Conservation (phyloP, 2,797 vertebrate species). For the Onychomys torridus region DNA sequence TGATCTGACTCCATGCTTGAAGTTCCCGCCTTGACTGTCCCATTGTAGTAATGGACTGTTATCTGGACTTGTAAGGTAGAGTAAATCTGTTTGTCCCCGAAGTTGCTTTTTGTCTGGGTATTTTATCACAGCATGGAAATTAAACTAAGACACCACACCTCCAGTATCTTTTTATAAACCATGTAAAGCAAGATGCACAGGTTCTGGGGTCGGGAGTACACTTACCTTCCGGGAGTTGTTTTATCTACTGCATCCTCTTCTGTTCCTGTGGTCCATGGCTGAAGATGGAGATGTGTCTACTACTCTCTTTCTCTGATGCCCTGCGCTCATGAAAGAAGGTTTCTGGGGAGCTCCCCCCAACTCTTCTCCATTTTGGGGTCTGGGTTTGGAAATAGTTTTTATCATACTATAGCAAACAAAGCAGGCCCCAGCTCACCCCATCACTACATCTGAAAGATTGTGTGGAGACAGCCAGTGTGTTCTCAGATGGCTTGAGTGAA, state of each 20-base stretch:
- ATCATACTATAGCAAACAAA: neutral
- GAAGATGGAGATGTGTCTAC: too few relatives aligned
- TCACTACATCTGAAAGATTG: too few relatives aligned
- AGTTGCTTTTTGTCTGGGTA: neutral
- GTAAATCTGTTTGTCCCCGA: neutral
- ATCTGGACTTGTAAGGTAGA: neutral
- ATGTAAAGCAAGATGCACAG: neutral
- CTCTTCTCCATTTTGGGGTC: neutral
- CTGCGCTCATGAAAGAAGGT: rapidly evolving
- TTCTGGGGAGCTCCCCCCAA: too few relatives aligned
- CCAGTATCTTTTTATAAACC: neutral
- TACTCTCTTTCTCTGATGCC: too few relatives aligned
- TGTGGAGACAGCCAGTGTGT: rapidly evolving
- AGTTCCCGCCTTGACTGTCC: neutral
- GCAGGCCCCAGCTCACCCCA: neutral
- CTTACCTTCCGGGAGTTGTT: neutral
- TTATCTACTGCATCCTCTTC: rapidly evolving
- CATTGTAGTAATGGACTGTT: neutral
- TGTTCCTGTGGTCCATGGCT: neutral
- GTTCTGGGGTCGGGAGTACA: neutral
- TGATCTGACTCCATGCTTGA: neutral
- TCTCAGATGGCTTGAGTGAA: neutral
- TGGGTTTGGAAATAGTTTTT: neutral
- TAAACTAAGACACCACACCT: neutral
- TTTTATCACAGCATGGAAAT: neutral